Conservation (phyloP, 2,113 vertebrate genomes). For the Peucedramus taeniatus region DNA sequence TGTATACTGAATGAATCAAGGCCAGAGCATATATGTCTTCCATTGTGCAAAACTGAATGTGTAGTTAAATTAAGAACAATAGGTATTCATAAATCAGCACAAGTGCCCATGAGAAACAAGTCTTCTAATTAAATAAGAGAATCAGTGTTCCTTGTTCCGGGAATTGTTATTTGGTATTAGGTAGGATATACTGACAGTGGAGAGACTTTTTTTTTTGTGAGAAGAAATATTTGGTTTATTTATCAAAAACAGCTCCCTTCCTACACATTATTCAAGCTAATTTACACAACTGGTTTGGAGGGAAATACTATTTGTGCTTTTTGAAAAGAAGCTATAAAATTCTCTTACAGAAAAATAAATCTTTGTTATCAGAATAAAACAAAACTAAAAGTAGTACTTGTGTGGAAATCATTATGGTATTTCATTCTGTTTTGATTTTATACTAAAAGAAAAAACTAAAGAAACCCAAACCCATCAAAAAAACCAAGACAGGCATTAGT, state of each 20-base stretch:
- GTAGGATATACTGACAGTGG: neutral
- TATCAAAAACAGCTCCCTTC: neutral
- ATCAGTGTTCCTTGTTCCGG: constrained; percentile 53
- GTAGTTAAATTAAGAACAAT: constrained; percentile 69
- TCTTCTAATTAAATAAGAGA: constrained; percentile 70
- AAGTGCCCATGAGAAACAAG: constrained; percentile 59
- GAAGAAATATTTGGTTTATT: neutral
- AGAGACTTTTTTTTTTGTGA: neutral
- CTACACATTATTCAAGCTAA: neutral
- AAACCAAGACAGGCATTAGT: neutral
- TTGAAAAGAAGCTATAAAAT: neutral
- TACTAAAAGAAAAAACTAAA: neutral
- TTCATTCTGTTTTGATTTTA: neutral
- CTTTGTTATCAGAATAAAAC: neutral
- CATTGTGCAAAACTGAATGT: constrained; percentile 61
- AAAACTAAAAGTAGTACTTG: neutral
- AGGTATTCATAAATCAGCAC: constrained; percentile 65
- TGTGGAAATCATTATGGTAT: neutral
- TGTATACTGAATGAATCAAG: neutral
- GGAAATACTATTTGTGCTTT: neutral
- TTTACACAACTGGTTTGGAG: neutral
- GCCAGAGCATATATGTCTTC: constrained; percentile 10
- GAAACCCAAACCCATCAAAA: neutral
- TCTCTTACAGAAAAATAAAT: neutral
- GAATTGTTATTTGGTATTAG: constrained; percentile 60